phyloP scores from a whole-genome alignment of 2,113 vertebrate genomes.

The Forbesichthys agassizii region DNA sequence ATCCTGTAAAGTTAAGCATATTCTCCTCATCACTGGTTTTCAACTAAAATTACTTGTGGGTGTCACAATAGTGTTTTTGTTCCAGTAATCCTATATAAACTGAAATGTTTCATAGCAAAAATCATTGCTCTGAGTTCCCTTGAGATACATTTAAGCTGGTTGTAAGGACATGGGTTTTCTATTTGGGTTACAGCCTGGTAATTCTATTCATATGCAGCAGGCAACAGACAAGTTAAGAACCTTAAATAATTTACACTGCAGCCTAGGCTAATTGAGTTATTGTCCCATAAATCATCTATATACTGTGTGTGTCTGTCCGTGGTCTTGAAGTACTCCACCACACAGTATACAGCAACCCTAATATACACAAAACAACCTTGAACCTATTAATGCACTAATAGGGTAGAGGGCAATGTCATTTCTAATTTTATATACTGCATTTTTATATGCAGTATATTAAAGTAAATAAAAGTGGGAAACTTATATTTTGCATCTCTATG shows the following conservation, averaged over 20 bases:
- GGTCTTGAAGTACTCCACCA: neutral
- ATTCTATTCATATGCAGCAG: constrained; percentile 15
- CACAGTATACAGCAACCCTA: too few species aligned
- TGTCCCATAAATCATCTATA: constrained; percentile 45
- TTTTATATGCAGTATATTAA: too few species aligned
- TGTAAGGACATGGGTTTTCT: constrained; percentile 10
- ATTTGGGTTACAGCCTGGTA: constrained; percentile 22
- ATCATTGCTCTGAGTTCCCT: too few species aligned
- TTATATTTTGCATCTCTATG: too few species aligned
- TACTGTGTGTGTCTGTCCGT: neutral
- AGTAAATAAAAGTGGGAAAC: too few species aligned
- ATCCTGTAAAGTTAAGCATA: neutral
- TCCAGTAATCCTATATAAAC: neutral
- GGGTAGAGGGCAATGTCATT: too few species aligned
- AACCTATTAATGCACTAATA: too few species aligned
- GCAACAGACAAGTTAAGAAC: constrained; percentile 40
- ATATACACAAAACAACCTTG: too few species aligned
- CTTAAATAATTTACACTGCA: constrained; percentile 49
- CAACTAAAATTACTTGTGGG: neutral
- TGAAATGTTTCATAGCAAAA: neutral
- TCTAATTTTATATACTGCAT: too few species aligned
- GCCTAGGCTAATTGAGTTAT: constrained; percentile 44
- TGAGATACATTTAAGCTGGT: neutral
- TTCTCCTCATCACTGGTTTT: neutral
- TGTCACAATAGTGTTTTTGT: neutral